Conservation (phyloP, 1,140 invertebrate species). For the Parapsyche elsis region DNA sequence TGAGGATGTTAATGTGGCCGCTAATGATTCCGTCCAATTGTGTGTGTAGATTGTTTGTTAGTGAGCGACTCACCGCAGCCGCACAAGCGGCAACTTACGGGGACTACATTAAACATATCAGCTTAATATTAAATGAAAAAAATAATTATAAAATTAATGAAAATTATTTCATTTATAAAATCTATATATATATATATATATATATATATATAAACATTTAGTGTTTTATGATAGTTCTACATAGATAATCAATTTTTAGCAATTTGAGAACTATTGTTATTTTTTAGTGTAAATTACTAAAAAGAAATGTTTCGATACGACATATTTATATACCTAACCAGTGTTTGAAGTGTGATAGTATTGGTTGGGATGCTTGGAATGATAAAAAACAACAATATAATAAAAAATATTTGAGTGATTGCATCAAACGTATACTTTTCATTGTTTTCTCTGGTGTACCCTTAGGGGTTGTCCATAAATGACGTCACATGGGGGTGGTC, state of each 20-base stretch:
- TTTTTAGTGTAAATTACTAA: constrained; percentile 32
- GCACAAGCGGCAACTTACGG: constrained; percentile 54
- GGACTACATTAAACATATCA: constrained; percentile 58
- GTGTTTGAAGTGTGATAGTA: too few species aligned
- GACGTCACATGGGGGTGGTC: too few species aligned
- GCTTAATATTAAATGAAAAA: constrained; percentile 57
- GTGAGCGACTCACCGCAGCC: constrained; percentile 54
- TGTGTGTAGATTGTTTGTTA: constrained; percentile 57
- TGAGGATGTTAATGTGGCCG: constrained; percentile 39
- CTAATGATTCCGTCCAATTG: constrained; percentile 57
- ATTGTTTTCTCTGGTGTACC: too few species aligned
- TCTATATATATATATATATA: constrained; percentile 23
- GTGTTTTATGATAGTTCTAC: constrained; percentile 54
- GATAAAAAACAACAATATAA: too few species aligned
- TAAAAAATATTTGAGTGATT: too few species aligned
- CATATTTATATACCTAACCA: too few species aligned
- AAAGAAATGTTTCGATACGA: not conserved
- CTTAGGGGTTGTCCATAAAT: too few species aligned
- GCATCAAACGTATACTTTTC: too few species aligned
- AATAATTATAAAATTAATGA: constrained; percentile 39
- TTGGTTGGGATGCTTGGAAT: too few species aligned
- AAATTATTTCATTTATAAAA: constrained; percentile 55
- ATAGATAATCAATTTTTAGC: constrained; percentile 56
- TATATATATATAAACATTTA: constrained; percentile 51
- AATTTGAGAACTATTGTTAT: constrained; percentile 40